Base-by-base conservation (phyloP, 2,888 invertebrate genomes). In the Microctonus hyperodae region DNA sequence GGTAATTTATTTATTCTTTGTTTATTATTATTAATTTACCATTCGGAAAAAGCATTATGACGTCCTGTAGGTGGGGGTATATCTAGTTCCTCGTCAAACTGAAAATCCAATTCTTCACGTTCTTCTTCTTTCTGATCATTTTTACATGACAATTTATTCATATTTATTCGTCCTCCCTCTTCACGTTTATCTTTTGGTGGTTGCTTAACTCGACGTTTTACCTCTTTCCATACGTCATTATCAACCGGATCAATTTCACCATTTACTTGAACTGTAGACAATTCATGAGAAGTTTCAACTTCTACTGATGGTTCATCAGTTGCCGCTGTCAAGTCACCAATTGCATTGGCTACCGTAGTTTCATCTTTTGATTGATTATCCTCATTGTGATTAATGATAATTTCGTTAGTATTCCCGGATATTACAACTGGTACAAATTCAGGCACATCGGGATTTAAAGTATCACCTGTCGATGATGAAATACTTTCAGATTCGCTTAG, bases 51-150 rank as follows among this genome's bases (percentile, higher is more conserved):
- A 72, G 90, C 92, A 85, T 95, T 95, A 59, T 91, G 90, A 69
- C 94, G 86, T 20, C 94, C 94, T 66, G 91, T 90, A 1, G 93
- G 93, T 72, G 92, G 86, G 16, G 84, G 88, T 72, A 85, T 86
- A 68, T 95, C 95, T 71, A 97, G 86, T 84, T 98, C 98, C 86
- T 98, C 98, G 81, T 98, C 98, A 82, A 98, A 95, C 86, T 96
- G 95, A 86, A 98, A 98, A 84, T 97, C 96, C 73, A 97, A 86
- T 83, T 97, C 97, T 85, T 97, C 96, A 72, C 90, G 88, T 72
- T 86, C 86, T 66, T 83, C 78, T 53, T 73, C 78, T 40, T 80
- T 81, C 25, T 69, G 68, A 65, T 69, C 77, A 11, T 62, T 63
- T 35, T 35, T 44, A 16, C 3, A 16, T 16, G 44, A 44, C 44